Evolutionary conservation across 2,888 invertebrate species (phyloP).

Genomic region (Lamellibrachia columna): DNA sequence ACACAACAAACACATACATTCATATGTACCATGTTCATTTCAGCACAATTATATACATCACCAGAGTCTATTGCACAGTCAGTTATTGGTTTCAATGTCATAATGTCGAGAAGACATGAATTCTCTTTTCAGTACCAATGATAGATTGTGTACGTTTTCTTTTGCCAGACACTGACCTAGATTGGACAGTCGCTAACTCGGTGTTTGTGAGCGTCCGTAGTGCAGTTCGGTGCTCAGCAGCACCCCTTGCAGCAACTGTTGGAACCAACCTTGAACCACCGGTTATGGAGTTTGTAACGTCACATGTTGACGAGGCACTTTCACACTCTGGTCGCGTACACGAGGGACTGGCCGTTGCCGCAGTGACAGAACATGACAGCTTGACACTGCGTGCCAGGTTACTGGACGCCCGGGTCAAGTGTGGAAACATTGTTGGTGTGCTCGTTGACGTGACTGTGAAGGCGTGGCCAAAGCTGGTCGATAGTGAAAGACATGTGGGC

Average conservation of each 20-base stretch:
- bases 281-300: not conserved
- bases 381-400: not conserved
- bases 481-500: not conserved
- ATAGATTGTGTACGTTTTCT: not conserved
- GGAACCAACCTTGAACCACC: not conserved
- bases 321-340: not conserved
- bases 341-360: not conserved
- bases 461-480: not conserved
- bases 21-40: not conserved
- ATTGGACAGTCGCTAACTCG: not conserved
- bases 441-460: not conserved
- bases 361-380: not conserved
- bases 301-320: not conserved
- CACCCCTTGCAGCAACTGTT: not conserved
- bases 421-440: not conserved
- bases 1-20: not conserved
- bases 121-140: not conserved
- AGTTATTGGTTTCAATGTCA: not conserved
- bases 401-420: not conserved
- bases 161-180: not conserved
- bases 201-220: not conserved
- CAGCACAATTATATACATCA: conserved; percentile 11
- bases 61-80: not conserved
- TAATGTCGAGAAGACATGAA: not conserved
- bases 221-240: not conserved